A percentile compares a stretch with the other conserved stretches of the same genome.
Conservation (phyloP, 2,888 invertebrate genomes). For the Cataglyphis altisquamis region DNA sequence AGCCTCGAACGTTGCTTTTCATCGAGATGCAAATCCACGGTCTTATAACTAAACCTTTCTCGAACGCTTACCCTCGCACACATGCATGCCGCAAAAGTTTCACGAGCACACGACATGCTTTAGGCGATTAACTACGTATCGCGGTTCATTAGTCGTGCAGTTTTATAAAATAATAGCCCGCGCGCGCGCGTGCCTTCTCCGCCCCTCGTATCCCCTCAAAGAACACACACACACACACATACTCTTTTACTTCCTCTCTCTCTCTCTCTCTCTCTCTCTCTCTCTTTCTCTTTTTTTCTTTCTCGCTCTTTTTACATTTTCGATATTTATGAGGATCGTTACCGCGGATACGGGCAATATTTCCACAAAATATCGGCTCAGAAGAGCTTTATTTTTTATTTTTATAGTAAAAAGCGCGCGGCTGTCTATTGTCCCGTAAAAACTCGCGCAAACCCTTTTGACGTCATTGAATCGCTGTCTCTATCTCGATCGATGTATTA, state of each 20-base stretch:
- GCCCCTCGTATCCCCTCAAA: too few species aligned
- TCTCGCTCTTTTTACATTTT: constrained; percentile 30
- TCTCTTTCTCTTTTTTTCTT: neutral
- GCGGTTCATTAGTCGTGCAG: constrained; percentile 49
- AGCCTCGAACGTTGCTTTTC: constrained; percentile 66
- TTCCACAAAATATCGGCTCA: constrained; percentile 55
- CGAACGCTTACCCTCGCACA: constrained; percentile 27
- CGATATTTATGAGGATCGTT: constrained; percentile 48
- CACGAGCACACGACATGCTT: constrained; percentile 45
- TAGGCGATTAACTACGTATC: constrained; percentile 50
- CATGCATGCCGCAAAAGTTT: constrained; percentile 5
- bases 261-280: neutral
- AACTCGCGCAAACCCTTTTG: constrained; percentile 27
- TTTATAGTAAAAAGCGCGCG: constrained; percentile 18
- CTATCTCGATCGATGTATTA: constrained; percentile 41
- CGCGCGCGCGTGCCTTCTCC: too few species aligned
- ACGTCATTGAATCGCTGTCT: constrained; percentile 37
- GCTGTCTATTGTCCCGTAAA: constrained; percentile 41
- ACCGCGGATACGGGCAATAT: constrained; percentile 32
- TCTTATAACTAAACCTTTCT: constrained; percentile 66
- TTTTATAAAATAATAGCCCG: constrained; percentile 43
- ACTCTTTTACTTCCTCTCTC: too few species aligned
- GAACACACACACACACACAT: too few species aligned
- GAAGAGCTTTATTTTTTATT: constrained; percentile 53
- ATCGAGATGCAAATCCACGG: constrained; percentile 66